phyloP scores from a whole-genome alignment of 1,140 invertebrate genomes.

The Lordiphosa mommai region DNA sequence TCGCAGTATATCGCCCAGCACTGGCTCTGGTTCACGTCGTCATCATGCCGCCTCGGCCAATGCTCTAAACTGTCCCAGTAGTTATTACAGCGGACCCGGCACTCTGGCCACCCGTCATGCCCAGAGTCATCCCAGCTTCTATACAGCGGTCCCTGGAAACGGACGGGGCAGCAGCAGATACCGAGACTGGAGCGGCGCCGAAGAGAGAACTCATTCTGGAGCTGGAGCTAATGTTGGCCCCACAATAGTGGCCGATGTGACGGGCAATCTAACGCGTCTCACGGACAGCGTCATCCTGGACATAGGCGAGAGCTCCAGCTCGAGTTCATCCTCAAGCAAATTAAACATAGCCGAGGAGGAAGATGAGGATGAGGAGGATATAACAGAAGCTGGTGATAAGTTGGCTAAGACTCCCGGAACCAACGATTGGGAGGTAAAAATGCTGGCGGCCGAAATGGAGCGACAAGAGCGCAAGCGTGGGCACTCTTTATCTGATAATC shows the following conservation, averaged over 20 bases:
- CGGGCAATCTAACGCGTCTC: constrained; percentile 60
- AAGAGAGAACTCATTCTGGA: not conserved
- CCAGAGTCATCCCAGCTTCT: constrained; percentile 65
- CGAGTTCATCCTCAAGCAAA: constrained; percentile 66
- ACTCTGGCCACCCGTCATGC: constrained; percentile 43
- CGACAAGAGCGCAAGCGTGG: constrained; percentile 80
- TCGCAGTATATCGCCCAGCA: constrained; percentile 46
- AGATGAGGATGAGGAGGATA: constrained; percentile 48
- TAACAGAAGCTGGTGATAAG: not conserved
- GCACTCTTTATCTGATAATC: constrained; percentile 57
- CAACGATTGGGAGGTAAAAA: constrained; percentile 88
- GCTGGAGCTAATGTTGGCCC: not conserved
- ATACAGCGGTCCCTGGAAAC: constrained; percentile 37
- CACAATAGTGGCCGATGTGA: constrained; percentile 55
- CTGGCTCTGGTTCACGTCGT: constrained; percentile 38
- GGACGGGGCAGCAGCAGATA: constrained; percentile 34
- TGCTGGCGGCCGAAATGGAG: constrained; percentile 87
- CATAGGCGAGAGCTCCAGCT: constrained; percentile 75
- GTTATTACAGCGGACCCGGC: constrained; percentile 57
- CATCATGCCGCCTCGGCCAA: constrained; percentile 63
- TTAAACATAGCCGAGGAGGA: constrained; percentile 51
- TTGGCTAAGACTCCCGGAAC: constrained; percentile 4
- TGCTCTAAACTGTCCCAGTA: constrained; percentile 58
- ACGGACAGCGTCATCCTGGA: constrained; percentile 75
- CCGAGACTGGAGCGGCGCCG: constrained; percentile 39